These are phyloP conservation scores for Rutilus rutilus DNA, from an alignment of 2,113 vertebrate species.

Conservation along the genomic window DNA sequence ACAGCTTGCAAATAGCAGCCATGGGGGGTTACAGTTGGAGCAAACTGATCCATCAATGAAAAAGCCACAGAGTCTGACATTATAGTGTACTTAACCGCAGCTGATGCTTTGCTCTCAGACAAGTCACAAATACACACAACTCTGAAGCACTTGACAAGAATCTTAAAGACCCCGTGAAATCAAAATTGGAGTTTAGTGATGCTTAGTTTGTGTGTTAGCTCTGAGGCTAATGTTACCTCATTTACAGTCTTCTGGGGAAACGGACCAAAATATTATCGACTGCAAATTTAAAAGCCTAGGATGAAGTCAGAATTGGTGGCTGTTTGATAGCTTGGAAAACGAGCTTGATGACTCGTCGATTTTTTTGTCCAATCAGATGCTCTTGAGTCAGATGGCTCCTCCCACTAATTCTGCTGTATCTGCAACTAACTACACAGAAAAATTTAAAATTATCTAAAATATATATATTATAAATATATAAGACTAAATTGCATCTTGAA, in stretches of 20 bases:
- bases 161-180: conserved; percentile 6
- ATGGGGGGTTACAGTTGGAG: conserved; percentile 76
- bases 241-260: background rate
- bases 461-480: background rate
- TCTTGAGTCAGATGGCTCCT: too few species aligned
- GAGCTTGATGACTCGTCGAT: background rate
- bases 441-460: background rate
- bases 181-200: background rate
- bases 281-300: background rate
- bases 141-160: conserved; percentile 27
- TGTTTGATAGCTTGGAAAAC: background rate
- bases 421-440: background rate
- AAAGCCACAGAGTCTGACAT: conserved; percentile 36
- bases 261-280: background rate
- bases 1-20: conserved; percentile 70
- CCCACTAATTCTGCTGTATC: background rate
- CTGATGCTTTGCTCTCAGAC: conserved; percentile 48
- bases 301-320: background rate
- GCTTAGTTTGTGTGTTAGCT: background rate
- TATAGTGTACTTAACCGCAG: conserved; percentile 50
- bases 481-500: background rate
- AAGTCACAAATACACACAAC: conserved; percentile 21
- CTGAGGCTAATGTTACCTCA: background rate
- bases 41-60: conserved; percentile 70
- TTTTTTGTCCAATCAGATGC: conserved; percentile 18